Percentiles rank a stretch among this genome's conserved stretches.
Evolutionary conservation across 2,113 vertebrate species (phyloP).

Genomic region (Paradisaea rubra): DNA sequence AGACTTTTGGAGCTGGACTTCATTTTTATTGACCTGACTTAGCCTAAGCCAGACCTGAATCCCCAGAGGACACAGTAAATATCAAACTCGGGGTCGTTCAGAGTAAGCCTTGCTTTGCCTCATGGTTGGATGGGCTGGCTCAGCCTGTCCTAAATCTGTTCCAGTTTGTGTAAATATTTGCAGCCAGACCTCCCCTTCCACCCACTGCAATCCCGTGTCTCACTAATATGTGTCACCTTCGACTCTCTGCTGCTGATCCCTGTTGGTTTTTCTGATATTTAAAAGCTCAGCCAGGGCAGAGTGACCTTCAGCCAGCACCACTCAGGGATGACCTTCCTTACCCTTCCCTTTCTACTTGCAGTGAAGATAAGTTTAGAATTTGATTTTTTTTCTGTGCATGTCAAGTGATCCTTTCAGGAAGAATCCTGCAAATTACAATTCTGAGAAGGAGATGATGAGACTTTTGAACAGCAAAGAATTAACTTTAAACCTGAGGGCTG

Average conservation of each 20-base stretch:
- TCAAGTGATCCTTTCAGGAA: neutral
- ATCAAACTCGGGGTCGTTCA: fast-evolving
- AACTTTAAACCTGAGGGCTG: neutral
- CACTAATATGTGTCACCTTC: neutral
- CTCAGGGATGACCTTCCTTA: neutral
- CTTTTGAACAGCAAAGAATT: neutral
- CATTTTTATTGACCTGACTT: neutral
- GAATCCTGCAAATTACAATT: neutral
- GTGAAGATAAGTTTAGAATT: neutral
- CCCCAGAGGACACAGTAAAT: neutral
- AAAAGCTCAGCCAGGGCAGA: neutral
- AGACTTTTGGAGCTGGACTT: neutral
- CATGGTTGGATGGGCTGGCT: neutral
- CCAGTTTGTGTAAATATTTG: conserved; percentile 37
- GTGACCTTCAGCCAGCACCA: neutral
- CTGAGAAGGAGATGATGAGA: neutral
- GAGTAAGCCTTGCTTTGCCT: neutral
- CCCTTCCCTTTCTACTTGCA: neutral
- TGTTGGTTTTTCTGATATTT: neutral
- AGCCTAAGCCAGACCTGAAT: neutral
- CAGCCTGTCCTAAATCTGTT: conserved; percentile 1
- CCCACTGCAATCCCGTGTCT: neutral
- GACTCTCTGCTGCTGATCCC: neutral
- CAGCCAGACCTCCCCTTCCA: neutral
- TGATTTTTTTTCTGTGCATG: neutral